phyloP scores from a whole-genome alignment of 2,888 invertebrate species.

The Heliconius sara region DNA sequence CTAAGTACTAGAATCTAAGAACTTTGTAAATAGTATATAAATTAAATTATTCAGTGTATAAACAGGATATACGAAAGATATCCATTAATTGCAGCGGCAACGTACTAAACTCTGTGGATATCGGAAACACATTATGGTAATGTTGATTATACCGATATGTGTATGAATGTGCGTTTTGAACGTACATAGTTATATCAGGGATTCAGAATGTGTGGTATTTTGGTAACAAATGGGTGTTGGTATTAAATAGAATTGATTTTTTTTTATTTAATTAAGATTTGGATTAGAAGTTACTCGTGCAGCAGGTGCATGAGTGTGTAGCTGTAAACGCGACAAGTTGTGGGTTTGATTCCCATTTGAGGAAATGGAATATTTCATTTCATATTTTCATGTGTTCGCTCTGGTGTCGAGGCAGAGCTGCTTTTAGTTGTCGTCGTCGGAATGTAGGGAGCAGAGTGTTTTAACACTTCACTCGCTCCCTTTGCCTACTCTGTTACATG shows the following conservation, averaged over 20 bases:
- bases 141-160: slow-evolving; percentile 25
- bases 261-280: neutral
- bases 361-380: no score
- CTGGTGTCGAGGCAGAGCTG: no score
- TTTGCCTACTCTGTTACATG: no score
- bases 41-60: neutral
- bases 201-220: neutral
- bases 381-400: no score
- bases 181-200: neutral
- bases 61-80: neutral
- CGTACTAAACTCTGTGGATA: slow-evolving; percentile 13
- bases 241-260: neutral
- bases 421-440: no score
- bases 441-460: no score
- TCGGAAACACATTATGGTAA: slow-evolving; percentile 40
- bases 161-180: neutral
- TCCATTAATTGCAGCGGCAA: neutral
- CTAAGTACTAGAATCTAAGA: neutral
- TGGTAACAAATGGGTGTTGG: neutral
- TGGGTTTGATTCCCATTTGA: no score
- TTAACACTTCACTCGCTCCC: no score
- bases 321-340: no score
- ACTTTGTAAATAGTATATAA: neutral
- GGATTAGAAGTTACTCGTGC: neutral
- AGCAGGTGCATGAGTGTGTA: no score